Conservation (phyloP, 2,113 vertebrate genomes). For the Carlito syrichta region DNA sequence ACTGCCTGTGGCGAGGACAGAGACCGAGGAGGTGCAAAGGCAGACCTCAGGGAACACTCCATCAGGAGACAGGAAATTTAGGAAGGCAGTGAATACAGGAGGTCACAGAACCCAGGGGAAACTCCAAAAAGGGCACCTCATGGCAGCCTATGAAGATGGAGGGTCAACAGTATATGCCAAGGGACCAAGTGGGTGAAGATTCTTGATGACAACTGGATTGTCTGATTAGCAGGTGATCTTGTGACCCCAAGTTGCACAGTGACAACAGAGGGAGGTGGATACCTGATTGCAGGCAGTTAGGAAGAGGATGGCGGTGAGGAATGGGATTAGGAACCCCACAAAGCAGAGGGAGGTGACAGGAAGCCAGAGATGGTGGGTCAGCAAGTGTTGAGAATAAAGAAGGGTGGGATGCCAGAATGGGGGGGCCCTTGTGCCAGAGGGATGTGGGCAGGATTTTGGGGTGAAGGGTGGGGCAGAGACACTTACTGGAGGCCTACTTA, state of each 20-base stretch:
- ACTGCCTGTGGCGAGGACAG: not conserved
- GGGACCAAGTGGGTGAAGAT: not conserved
- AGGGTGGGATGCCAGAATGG: not conserved
- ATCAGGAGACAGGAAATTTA: not conserved
- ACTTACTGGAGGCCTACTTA: not conserved
- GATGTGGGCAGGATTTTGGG: not conserved
- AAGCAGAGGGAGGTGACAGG: not conserved
- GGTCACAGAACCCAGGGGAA: not conserved
- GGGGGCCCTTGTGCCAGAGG: not conserved
- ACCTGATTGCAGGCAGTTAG: not conserved
- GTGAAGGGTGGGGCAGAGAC: not conserved
- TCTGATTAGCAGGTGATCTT: not conserved
- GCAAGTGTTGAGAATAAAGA: not conserved
- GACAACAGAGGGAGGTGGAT: not conserved
- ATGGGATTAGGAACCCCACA: not conserved
- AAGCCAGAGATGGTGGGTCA: not conserved
- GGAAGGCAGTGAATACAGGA: not conserved
- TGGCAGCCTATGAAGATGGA: not conserved
- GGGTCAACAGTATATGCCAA: not conserved
- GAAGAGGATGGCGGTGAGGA: not conserved
- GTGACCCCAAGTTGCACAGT: not conserved
- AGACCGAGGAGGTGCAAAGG: not conserved
- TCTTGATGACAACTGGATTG: not conserved
- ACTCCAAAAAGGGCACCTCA: not conserved
- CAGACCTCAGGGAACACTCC: accelerated